Evolutionary conservation across 2,113 vertebrate genomes (phyloP).

Genomic region (Stegastes partitus): DNA sequence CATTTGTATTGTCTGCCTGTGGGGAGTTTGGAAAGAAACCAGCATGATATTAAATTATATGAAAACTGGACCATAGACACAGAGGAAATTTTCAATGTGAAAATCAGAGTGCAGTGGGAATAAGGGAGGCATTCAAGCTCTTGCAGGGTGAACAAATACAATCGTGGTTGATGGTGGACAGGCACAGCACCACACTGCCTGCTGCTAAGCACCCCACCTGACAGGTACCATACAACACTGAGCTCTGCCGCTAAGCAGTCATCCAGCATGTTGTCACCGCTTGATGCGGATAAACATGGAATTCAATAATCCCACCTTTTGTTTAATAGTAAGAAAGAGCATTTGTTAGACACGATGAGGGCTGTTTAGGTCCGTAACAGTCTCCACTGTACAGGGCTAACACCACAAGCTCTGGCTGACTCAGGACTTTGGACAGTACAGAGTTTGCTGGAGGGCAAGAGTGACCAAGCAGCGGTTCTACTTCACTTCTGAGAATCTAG

Average conservation of each 20-base stretch:
- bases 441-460: constrained; percentile 21
- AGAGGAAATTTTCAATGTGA: neutral
- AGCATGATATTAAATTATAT: constrained; percentile 35
- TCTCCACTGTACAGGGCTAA: constrained; percentile 49
- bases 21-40: constrained; percentile 33
- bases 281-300: constrained; percentile 73
- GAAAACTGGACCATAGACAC: constrained; percentile 3
- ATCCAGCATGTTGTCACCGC: constrained; percentile 62
- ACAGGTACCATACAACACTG: constrained; percentile 68
- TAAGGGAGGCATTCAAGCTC: constrained; percentile 12
- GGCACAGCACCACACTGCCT: constrained; percentile 21
- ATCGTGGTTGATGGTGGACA: constrained; percentile 24
- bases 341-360: constrained; percentile 61
- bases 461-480: constrained; percentile 23
- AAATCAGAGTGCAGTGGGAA: constrained; percentile 6
- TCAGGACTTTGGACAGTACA: constrained; percentile 47
- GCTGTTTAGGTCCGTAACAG: constrained; percentile 69
- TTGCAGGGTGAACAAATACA: constrained; percentile 23
- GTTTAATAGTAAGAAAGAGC: constrained; percentile 54
- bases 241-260: constrained; percentile 56
- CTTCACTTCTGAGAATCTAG: constrained; percentile 24
- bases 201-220: constrained; percentile 39
- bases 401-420: constrained; percentile 25
- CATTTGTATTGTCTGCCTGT: constrained; percentile 11
- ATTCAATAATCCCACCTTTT: constrained; percentile 70